Evolutionary conservation across 1,140 invertebrate genomes (phyloP).

Genomic region (Callitettix versicolor): DNA sequence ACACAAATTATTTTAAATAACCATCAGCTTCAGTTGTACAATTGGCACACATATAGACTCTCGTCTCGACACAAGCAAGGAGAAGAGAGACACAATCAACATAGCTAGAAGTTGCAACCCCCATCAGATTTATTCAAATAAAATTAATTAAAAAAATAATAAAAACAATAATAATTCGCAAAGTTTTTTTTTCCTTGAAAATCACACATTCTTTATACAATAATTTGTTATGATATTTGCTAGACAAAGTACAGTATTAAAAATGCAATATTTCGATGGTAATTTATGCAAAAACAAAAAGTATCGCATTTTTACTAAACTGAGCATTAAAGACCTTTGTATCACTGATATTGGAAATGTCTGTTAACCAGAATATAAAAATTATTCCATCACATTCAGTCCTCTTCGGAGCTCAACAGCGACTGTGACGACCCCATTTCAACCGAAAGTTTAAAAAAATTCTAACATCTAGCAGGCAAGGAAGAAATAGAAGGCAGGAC

Average conservation of each 20-base stretch:
- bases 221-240: constrained; percentile 7
- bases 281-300: constrained; percentile 12
- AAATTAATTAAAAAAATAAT: constrained; percentile 5
- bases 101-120: background rate
- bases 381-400: constrained; percentile 17
- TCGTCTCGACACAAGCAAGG: constrained; percentile 13
- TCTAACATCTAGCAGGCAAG: constrained; percentile 5
- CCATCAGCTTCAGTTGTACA: constrained; percentile 10
- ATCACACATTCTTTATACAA: constrained; percentile 13
- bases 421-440: background rate
- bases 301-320: constrained; percentile 20
- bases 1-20: constrained; percentile 16
- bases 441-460: background rate
- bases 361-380: constrained; percentile 21
- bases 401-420: constrained; percentile 2
- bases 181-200: background rate
- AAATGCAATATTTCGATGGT: constrained; percentile 13
- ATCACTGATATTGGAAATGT: constrained; percentile 21
- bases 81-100: background rate
- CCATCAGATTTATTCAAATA: no score
- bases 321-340: constrained; percentile 23
- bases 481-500: constrained; percentile 22
- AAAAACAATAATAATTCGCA: background rate
- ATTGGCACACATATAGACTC: constrained; percentile 22
- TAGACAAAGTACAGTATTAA: constrained; percentile 8